Evolutionary conservation across 1,140 invertebrate genomes (phyloP).

Genomic region (Orius laevigatus): DNA sequence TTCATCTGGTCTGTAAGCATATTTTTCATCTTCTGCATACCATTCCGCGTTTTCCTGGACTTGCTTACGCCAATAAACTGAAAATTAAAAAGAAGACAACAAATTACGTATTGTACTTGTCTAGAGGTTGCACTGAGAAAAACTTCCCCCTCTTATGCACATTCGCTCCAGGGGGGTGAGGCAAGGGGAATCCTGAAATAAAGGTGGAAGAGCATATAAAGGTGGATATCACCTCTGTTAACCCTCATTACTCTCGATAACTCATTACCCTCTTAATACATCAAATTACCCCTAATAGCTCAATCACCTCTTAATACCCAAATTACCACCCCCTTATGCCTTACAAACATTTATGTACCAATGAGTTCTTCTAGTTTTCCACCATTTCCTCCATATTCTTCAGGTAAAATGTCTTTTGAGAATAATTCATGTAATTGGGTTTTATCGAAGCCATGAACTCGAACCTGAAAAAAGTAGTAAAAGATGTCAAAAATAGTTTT

Average conservation of each 20-base stretch:
- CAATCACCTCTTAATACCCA: no score
- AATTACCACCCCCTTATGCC: no score
- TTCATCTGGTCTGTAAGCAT: background rate
- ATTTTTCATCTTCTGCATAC: constrained; percentile 31
- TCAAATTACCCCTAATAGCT: no score
- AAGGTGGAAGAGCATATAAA: no score
- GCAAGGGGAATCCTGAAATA: no score
- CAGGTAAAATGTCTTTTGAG: constrained; percentile 33
- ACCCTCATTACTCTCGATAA: no score
- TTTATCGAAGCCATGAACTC: constrained; percentile 26
- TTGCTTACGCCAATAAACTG: constrained; percentile 36
- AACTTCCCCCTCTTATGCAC: no score
- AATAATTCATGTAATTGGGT: constrained; percentile 29
- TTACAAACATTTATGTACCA: no score
- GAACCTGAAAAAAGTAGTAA: constrained; percentile 25
- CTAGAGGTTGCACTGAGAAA: no score
- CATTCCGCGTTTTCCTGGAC: constrained; percentile 34
- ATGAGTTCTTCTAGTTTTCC: constrained; percentile 32
- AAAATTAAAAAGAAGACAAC: constrained; percentile 3
- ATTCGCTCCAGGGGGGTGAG: no score
- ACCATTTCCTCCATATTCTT: constrained; percentile 39
- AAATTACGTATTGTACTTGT: background rate
- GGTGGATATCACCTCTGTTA: no score
- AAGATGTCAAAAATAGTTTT: background rate
- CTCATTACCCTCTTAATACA: no score